Base-by-base conservation (phyloP, 2,888 invertebrate genomes). In the Eulithis testata region DNA sequence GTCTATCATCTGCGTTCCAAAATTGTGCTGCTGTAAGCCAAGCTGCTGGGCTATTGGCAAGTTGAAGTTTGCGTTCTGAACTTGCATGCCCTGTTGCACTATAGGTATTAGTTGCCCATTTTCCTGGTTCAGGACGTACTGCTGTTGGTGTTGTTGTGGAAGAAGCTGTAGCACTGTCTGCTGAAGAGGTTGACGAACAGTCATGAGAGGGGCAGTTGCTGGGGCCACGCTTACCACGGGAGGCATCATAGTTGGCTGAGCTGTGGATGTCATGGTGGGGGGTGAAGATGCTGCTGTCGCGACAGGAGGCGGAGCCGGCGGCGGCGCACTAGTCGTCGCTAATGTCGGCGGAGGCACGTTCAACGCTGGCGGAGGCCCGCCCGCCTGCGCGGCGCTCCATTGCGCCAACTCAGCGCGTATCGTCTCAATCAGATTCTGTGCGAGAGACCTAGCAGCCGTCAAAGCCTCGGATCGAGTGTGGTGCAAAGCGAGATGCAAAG, bases 371-470 rank as follows among this genome's bases (percentile, higher is more conserved):
- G 91, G 90, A n/a, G 90, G 89, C 2, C 89, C 90, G 0, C 89
- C 90, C 0, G 89, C 88, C 73, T 89, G 91, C 45, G 89, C 90
- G 0, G 67, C 67, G 57, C 63, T 67, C 67, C 67, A 93, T 86
- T 93, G 93, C 47, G 91, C 91, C 74, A 94, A 81, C 73, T 94
- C 94, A 45, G 93, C 93, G 61, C 96, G 94, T 85, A 97, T 95
- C 5, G 97, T 97, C 87, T 97, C 96, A 73, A 97, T 96, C 55
- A 97, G 92, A 86, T 97, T 97, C 78, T 96, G 95, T 11, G 96
- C 96, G 61, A 97, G 86, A 71, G 95, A 95, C 77, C 96, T 95
- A 12, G 96, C 96, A 73, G 95, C 95, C 70, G 95, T 94, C 50
- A 96, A 86, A 54, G 95, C 95, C 76, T 95, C 95, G 36, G 94